These are phyloP conservation scores for Conger conger DNA, from an alignment of 2,113 vertebrate genomes.

Conservation along the genomic window DNA sequence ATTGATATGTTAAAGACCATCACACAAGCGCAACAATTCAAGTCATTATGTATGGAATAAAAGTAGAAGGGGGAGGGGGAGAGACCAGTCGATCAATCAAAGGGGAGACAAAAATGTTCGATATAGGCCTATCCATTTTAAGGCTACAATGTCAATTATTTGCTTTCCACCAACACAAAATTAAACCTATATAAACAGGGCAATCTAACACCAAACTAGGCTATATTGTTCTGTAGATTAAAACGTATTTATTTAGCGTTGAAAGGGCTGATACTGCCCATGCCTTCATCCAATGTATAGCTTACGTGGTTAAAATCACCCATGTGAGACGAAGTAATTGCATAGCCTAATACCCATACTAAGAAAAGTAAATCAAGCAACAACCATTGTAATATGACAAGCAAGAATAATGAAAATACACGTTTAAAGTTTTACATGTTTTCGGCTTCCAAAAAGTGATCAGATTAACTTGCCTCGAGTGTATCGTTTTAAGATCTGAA, in stretches of 20 bases:
- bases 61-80: not conserved
- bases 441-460: too few species aligned
- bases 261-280: not conserved
- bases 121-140: not conserved
- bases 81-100: not conserved
- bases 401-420: not conserved
- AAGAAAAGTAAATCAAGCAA: not conserved
- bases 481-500: too few species aligned
- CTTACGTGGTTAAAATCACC: not conserved
- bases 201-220: too few species aligned
- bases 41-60: not conserved
- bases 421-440: not conserved
- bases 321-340: not conserved
- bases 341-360: not conserved
- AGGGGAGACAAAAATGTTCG: not conserved
- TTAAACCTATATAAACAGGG: not conserved
- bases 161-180: not conserved
- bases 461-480: too few species aligned
- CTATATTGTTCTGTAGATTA: not conserved
- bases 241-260: not conserved
- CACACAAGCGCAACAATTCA: constrained; percentile 3
- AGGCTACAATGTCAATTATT: not conserved
- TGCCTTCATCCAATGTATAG: not conserved
- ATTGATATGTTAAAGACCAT: constrained; percentile 27
- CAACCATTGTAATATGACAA: not conserved